These are phyloP conservation scores for Synchiropus splendidus DNA, from an alignment of 2,113 vertebrate genomes.

Conservation along the genomic window DNA sequence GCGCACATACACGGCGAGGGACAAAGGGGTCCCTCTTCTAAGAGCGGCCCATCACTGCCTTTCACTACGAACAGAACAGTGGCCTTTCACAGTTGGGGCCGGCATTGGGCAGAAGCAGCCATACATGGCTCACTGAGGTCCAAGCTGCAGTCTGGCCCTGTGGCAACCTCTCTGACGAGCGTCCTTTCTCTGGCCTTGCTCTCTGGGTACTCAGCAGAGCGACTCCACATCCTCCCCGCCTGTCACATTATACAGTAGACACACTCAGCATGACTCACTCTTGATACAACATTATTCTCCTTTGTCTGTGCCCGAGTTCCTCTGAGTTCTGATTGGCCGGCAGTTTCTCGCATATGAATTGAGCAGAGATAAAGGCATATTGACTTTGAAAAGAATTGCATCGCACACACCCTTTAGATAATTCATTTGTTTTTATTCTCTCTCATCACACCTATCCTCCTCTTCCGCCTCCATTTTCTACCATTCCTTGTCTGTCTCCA, in stretches of 20 bases:
- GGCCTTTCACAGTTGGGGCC: constrained; percentile 56
- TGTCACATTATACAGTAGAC: constrained; percentile 44
- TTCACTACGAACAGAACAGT: constrained; percentile 64
- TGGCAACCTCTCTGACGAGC: constrained; percentile 40
- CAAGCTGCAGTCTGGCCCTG: constrained; percentile 40
- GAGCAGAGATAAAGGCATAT: too few species aligned
- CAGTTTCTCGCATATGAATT: too few species aligned
- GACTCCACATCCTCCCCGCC: constrained; percentile 42
- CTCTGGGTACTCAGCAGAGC: constrained; percentile 32
- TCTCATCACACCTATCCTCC: too few species aligned
- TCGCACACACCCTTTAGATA: too few species aligned
- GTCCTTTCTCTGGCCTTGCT: constrained; percentile 42
- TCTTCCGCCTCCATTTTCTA: too few species aligned
- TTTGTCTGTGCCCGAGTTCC: too few species aligned
- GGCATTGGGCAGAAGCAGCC: constrained; percentile 46
- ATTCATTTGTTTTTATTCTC: too few species aligned
- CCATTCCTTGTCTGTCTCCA: too few species aligned
- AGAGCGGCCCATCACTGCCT: constrained; percentile 59
- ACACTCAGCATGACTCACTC: constrained; percentile 42
- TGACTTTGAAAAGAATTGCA: too few species aligned
- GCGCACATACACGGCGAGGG: constrained; percentile 21
- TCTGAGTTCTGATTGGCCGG: too few species aligned
- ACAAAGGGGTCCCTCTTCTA: constrained; percentile 65
- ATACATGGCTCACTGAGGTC: constrained; percentile 48
- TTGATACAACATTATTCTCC: constrained; percentile 33